A percentile compares a stretch with the other conserved stretches of the same genome.
Evolutionary conservation across 2,888 invertebrate genomes (phyloP).

Genomic region (Branchipolynoe longqiensis): DNA sequence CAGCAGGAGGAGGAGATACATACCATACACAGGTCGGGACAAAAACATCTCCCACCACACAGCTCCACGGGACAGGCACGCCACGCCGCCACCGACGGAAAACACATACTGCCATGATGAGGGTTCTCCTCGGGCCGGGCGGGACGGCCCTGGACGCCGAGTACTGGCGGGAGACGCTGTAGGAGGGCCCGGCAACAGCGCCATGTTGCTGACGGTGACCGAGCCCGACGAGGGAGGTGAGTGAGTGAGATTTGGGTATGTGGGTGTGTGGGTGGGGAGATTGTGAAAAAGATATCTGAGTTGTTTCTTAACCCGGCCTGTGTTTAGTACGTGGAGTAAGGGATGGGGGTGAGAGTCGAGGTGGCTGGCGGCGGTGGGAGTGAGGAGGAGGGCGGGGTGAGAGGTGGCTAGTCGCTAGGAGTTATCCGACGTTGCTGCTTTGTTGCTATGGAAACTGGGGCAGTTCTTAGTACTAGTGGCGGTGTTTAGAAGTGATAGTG

Average conservation of each 20-base stretch:
- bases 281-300: not conserved
- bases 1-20: too few relatives aligned
- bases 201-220: conserved; percentile 42
- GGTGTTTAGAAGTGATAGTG: not conserved
- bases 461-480: not conserved
- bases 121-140: not conserved
- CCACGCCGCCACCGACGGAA: not conserved
- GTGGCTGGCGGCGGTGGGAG: too few relatives aligned
- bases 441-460: conserved; percentile 54
- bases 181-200: conserved; percentile 10
- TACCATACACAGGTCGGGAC: too few relatives aligned
- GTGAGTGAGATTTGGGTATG: not conserved
- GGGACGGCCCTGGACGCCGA: not conserved
- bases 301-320: too few relatives aligned
- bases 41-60: too few relatives aligned
- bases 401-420: not conserved
- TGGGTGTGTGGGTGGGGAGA: not conserved
- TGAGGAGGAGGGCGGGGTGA: not conserved
- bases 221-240: conserved; percentile 46
- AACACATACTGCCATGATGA: not conserved
- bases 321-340: too few relatives aligned
- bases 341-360: too few relatives aligned
- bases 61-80: not conserved
- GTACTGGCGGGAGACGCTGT: not conserved
- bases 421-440: not conserved